phyloP scores from a whole-genome alignment of 2,113 vertebrate species.

The Acrocephalus arundinaceus region DNA sequence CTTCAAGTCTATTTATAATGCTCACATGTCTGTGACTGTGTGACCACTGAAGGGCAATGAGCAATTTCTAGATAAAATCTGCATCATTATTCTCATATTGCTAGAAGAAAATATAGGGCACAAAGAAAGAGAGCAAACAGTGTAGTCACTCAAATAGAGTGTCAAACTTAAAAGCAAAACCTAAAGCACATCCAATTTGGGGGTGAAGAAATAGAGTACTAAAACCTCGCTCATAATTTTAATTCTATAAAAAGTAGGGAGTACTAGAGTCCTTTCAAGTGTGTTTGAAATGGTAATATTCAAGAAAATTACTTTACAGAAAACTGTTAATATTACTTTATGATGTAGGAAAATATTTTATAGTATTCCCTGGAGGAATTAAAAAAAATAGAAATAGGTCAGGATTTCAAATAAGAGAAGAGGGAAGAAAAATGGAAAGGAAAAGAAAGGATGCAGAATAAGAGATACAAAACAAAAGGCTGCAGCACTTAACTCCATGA shows the following conservation, averaged over 20 bases:
- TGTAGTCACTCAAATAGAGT: neutral
- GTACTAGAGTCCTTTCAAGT: neutral
- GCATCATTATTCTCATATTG: neutral
- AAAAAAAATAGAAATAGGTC: neutral
- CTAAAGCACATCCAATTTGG: neutral
- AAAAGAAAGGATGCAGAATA: neutral
- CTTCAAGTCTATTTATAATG: neutral
- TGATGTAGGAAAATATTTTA: neutral
- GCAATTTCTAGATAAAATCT: neutral
- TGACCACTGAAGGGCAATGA: slow-evolving; percentile 1
- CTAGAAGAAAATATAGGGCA: neutral
- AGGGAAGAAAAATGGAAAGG: neutral
- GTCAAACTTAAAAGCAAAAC: neutral
- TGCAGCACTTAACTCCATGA: neutral
- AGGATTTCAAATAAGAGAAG: neutral
- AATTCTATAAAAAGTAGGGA: neutral
- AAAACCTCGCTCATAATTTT: neutral
- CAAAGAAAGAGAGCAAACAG: neutral
- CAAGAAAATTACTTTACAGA: neutral
- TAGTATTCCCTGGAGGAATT: neutral
- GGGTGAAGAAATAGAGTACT: neutral
- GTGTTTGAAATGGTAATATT: neutral
- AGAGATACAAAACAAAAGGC: neutral
- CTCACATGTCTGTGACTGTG: neutral
- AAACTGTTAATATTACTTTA: neutral